Base-by-base conservation (phyloP, 30 jellyfish, hydroid and myxozoan species). In the Euphysa ruthae region DNA sequence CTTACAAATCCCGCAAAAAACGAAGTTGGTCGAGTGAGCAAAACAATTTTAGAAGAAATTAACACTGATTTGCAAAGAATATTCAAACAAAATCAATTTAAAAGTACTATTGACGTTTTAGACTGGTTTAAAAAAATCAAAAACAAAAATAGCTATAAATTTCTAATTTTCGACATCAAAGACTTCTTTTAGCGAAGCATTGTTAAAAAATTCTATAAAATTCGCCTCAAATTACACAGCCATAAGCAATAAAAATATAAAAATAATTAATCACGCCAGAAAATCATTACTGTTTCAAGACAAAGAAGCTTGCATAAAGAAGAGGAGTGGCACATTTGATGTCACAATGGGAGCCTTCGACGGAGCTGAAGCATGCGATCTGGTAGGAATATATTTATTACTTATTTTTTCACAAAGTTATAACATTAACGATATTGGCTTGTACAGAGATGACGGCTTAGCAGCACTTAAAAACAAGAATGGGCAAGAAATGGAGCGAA, bases 121-220 rank as follows among this genome's bases (percentile, higher is more conserved):
- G 10, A 46, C 60, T 46, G 60, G 60, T 46, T 46, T 46, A 2
- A 2, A 10, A 46, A 46, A 46, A 46, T 79, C 18, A 55, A 21
- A 69, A 42, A 69, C 44, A 78, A 78, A 44, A 63, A 42, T 15
- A 32, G 30, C 8, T 25, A 21, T 29, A 32, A 66, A 13, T 51
- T 66, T 46, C n/a, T 42, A 25, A 44, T 55, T 44, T 51, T 66
- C 87, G 68, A 78, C 57, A 58, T 55, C 4, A 75, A 78, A 27
- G 70, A 56, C 16, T 56, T 56, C 25, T 56, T 18, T 56, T 18
- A 2, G 52, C 29, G 13, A 56, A 56, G 16, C 22, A 56, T n/a
- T 15, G 70, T 42, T 56, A 5, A 29, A 56, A 26, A 56, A 56
- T 29, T 4, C 58, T 18, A 56, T 56, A 26, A 56, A 25, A 32